Base-by-base conservation (phyloP, 2,888 invertebrate genomes). In the Protonemura montana region DNA sequence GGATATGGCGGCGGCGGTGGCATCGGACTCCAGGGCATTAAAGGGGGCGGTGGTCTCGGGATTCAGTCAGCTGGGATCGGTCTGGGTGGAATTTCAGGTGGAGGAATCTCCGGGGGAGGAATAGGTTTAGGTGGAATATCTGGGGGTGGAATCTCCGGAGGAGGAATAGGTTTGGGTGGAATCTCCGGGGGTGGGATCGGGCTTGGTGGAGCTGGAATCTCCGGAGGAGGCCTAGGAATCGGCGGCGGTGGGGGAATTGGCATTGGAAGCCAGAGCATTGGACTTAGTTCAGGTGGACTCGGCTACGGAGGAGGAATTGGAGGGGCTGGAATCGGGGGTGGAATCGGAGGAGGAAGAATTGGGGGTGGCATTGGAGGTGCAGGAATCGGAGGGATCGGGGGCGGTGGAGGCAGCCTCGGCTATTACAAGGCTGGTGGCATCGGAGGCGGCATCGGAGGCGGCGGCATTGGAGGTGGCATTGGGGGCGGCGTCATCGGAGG, bases 141-240 rank as follows among this genome's bases (percentile, higher is more conserved):
- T 77, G 77, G 77, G 26, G 77, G 77, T n/a, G 77, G 77, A 77
- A 77, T 77, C n/a, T 25, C 21, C 10, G 78, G 78, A 26, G 78
- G 78, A 7, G 78, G 78, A 26, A 78, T 78, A 7, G 78, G 76
- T n/a, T 7, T 78, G 26, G 78, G 78, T 27, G 76, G 76, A 25
- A 76, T 76, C 76, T 26, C 7, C 78, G 78, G 78, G 28, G 78
- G 78, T 27, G 78, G 78, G 3, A 78, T 78, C 78, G 78, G 78
- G 13, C 21, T 21, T 28, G 78, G 78, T 2, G 78, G 78, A 3
- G 28, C 5, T 10, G 78, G 78, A 78, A 78, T 78, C 13, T 10
- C 21, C 3, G 27, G 26, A 1, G 78, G 78, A 5, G 78, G 78
- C 6, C 7, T 26, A 2, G 78, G 78, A 78, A 21, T 78, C 59